Conservation (phyloP, 23 tunicate species). For the Styela plicata region DNA sequence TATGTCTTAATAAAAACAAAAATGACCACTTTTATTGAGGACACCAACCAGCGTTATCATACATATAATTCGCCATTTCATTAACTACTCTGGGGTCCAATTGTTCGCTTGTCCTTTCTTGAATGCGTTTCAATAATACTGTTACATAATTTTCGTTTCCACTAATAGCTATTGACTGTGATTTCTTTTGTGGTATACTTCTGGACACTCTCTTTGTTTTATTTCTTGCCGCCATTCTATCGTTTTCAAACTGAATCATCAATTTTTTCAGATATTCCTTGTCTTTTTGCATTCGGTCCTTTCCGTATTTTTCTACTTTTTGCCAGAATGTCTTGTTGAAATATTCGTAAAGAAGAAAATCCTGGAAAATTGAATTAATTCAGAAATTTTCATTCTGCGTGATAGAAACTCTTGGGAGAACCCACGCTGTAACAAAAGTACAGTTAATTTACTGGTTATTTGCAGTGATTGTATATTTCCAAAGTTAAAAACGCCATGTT, state of each 20-base stretch:
- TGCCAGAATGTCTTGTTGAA: not conserved
- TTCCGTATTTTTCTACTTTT: not conserved
- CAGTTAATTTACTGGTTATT: no score
- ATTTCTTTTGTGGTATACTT: not conserved
- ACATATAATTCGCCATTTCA: not conserved
- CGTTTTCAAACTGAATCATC: not conserved
- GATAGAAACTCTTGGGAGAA: no score
- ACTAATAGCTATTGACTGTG: no score
- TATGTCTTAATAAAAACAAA: no score
- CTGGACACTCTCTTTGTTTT: not conserved
- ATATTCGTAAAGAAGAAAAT: not conserved
- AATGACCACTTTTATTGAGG: not conserved
- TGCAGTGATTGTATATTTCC: no score
- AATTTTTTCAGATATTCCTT: not conserved
- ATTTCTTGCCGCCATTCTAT: not conserved
- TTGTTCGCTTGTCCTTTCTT: not conserved
- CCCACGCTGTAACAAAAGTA: no score
- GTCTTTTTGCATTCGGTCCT: not conserved
- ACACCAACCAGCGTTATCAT: not conserved
- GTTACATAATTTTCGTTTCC: not conserved
- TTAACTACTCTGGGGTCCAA: not conserved
- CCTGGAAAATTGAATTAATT: not conserved
- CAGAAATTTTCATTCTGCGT: no score
- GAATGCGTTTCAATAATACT: not conserved
- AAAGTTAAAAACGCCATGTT: no score